Percentiles rank a stretch among this genome's conserved stretches.
Evolutionary conservation across 2,113 vertebrate genomes (phyloP).

Genomic region (Lophotis ruficrista): DNA sequence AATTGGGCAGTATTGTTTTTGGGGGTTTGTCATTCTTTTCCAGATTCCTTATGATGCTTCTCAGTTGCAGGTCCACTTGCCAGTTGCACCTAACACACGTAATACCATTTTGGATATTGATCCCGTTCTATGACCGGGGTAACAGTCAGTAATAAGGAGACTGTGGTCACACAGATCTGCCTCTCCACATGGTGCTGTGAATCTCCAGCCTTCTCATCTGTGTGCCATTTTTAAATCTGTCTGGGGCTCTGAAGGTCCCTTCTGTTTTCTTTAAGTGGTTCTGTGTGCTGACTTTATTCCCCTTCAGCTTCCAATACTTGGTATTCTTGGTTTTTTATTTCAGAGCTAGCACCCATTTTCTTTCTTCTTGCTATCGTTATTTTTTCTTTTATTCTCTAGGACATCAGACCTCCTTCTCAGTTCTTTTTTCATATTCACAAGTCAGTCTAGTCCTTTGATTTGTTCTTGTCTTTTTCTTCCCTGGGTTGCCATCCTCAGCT

Average conservation of each 20-base stretch:
- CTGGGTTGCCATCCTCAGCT: background rate
- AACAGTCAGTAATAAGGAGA: background rate
- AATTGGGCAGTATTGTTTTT: background rate
- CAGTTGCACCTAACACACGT: background rate
- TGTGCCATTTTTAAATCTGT: background rate
- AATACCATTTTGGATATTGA: background rate
- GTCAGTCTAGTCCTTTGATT: background rate
- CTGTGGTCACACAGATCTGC: accelerated
- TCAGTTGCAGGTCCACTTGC: background rate
- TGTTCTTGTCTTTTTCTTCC: background rate
- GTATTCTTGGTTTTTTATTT: background rate
- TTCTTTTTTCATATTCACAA: background rate
- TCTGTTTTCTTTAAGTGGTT: background rate
- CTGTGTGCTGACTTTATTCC: background rate
- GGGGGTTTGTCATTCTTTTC: background rate
- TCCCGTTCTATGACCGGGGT: background rate
- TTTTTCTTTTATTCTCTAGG: background rate
- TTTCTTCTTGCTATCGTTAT: background rate
- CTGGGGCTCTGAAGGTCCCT: background rate
- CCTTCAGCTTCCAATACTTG: background rate
- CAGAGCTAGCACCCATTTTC: background rate
- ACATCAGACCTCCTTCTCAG: background rate
- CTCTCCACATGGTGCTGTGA: background rate
- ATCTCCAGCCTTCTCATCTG: background rate
- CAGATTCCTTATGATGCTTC: background rate